Conservation (phyloP, 2,888 invertebrate species). For the Pristionchus japonicus region DNA sequence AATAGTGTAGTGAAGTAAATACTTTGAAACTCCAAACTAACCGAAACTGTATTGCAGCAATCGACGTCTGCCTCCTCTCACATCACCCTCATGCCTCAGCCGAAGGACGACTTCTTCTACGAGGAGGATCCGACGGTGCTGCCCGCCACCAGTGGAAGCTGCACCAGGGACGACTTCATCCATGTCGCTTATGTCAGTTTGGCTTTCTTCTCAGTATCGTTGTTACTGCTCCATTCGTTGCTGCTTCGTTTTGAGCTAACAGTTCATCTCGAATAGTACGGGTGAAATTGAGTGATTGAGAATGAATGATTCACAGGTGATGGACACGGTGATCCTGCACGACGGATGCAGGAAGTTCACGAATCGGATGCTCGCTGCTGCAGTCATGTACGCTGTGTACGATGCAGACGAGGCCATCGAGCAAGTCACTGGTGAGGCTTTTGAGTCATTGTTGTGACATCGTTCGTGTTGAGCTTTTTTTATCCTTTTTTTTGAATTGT, state of each 20-base stretch:
- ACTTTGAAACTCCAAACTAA: no score
- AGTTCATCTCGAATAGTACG: no score
- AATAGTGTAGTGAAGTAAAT: no score
- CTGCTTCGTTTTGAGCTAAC: no score
- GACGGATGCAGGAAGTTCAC: slow-evolving; percentile 86
- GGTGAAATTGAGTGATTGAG: no score
- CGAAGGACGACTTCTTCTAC: not conserved
- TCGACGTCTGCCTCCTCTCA: not conserved
- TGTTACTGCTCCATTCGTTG: no score
- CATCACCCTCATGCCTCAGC: not conserved
- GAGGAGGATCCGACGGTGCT: slow-evolving; percentile 48
- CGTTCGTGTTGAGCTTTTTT: no score
- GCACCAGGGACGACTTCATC: slow-evolving; percentile 68
- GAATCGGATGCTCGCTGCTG: slow-evolving; percentile 90
- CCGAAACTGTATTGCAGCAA: no score
- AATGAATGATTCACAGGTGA: no score
- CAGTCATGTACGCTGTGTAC: slow-evolving; percentile 79
- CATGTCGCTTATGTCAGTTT: slow-evolving; percentile 62
- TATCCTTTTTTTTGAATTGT: no score
- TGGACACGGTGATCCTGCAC: slow-evolving; percentile 92
- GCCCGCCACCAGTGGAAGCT: slow-evolving; percentile 56
- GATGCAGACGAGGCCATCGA: slow-evolving; percentile 64
- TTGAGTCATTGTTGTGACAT: no score
- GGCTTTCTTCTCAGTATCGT: no score
- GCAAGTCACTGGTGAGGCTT: slow-evolving; percentile 66